A percentile compares a stretch with the other conserved stretches of the same genome.
Evolutionary conservation across 2,797 vertebrate genomes (phyloP).

Genomic region (Cynodonichthys magdalenae): DNA sequence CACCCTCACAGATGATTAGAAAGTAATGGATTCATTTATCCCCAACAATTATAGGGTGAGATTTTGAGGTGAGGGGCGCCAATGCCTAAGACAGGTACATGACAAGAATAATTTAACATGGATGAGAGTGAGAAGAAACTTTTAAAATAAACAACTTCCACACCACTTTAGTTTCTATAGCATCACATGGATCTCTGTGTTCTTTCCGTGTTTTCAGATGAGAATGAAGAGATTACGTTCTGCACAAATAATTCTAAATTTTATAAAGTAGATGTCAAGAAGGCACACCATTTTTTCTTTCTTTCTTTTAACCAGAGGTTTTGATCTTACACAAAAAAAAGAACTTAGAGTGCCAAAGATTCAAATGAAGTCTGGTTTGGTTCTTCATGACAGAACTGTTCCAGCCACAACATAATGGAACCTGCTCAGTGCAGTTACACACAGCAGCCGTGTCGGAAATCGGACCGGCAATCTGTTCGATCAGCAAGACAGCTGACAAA

Average conservation of each 20-base stretch:
- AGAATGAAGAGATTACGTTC: background rate
- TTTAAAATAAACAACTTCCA: background rate
- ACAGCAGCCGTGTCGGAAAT: slow-evolving; percentile 4
- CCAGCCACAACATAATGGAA: background rate
- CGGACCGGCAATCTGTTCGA: slow-evolving; percentile 19
- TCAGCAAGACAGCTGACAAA: slow-evolving; percentile 20
- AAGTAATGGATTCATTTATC: slow-evolving; percentile 34
- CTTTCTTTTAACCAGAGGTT: background rate
- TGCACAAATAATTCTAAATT: background rate
- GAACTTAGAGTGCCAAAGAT: background rate
- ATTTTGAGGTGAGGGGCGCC: slow-evolving; percentile 9
- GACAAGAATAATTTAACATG: slow-evolving; percentile 22
- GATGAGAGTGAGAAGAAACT: slow-evolving; percentile 5
- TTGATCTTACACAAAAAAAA: background rate
- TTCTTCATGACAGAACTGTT: background rate
- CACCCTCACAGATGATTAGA: slow-evolving; percentile 43
- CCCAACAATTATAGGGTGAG: slow-evolving; percentile 25
- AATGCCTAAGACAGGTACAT: slow-evolving; percentile 3
- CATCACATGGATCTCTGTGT: background rate
- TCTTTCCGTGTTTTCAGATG: background rate
- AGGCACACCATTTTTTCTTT: background rate
- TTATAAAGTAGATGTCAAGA: background rate
- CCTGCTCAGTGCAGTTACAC: slow-evolving; percentile 4
- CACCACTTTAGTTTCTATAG: background rate
- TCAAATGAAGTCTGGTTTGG: background rate